Evolutionary conservation across 2,113 vertebrate genomes (phyloP), one percentile per base, ranked within the genome.

Genomic region (Lycaon pictus): DNA sequence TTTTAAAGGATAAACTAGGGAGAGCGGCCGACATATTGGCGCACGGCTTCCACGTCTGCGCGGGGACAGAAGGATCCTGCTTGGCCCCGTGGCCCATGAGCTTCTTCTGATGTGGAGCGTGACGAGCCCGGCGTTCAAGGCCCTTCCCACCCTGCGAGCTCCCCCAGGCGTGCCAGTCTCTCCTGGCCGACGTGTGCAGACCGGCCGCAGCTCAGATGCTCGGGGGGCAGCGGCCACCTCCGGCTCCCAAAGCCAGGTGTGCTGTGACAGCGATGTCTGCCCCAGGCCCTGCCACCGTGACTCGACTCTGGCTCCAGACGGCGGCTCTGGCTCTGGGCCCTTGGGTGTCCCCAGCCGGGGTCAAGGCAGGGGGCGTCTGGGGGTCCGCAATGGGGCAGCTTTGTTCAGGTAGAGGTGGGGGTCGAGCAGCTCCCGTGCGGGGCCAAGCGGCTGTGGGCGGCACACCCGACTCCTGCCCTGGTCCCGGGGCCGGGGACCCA

Each of bases 31-130:
- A 22, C 6, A 2, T 22, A 2, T 13, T 3, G 3, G 2, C 0
- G 0, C 16, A 0, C 0, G 1, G 81, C n/a, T n/a, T 43, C 58
- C 0, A 2, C 0, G 0, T n/a, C 67, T 29, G 58, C n/a, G 5
- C 4, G 29, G 10, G 0, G 27, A 12, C 8, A 43, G 29, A 29
- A 37, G 12, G 17, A 5, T 15, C 25, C 22, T 1, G 15, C 7
- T 37, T 48, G 72, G 37, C 12, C 65, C 2, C 10, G 0, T 20
- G 19, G 72, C 72, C 15, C 1, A 0, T 0, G 7, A 11, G 2
- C 1, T 6, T 65, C 65, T 16, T 51, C 79, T 2, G 35, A 1
- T 3, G 0, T 1, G 1, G 22, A 63, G 83, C 1, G 9, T 1
- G 2, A 2, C 0, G 11, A 2, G n/a, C 27, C 35, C 35, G 32